Evolutionary conservation across 2,113 vertebrate genomes (phyloP).

Genomic region (Corythaixoides concolor): DNA sequence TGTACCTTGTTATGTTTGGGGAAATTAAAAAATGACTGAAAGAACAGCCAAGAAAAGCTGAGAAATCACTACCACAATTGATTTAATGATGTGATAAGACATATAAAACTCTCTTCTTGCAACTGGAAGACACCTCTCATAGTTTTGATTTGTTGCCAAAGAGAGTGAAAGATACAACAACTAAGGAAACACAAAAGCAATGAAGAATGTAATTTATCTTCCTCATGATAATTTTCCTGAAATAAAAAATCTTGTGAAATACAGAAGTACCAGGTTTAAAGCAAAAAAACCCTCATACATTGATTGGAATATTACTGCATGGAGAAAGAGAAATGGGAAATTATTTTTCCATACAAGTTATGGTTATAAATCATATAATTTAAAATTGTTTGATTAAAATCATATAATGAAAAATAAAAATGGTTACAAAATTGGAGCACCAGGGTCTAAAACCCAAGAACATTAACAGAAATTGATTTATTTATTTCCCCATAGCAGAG

Average conservation of each 20-base stretch:
- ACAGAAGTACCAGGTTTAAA: background rate
- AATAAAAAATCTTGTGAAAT: background rate
- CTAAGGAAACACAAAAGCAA: background rate
- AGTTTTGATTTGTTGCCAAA: background rate
- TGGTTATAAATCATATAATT: background rate
- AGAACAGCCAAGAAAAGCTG: conserved; percentile 28
- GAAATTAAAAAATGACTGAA: background rate
- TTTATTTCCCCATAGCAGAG: background rate
- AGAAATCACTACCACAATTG: background rate
- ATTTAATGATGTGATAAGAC: background rate
- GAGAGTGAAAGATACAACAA: background rate
- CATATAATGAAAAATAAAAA: background rate
- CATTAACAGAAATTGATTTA: background rate
- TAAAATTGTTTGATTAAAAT: background rate
- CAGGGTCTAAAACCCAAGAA: background rate
- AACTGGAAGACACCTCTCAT: background rate
- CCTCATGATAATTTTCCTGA: background rate
- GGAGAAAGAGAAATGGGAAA: background rate
- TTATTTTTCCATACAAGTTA: background rate
- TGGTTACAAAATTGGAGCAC: background rate
- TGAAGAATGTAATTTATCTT: background rate
- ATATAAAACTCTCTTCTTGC: background rate
- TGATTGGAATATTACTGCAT: background rate
- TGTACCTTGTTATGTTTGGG: background rate
- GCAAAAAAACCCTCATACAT: background rate